A percentile compares a stretch with the other conserved stretches of the same genome.
Evolutionary conservation across 2,113 vertebrate species (phyloP).

Genomic region (Seriola quinqueradiata): DNA sequence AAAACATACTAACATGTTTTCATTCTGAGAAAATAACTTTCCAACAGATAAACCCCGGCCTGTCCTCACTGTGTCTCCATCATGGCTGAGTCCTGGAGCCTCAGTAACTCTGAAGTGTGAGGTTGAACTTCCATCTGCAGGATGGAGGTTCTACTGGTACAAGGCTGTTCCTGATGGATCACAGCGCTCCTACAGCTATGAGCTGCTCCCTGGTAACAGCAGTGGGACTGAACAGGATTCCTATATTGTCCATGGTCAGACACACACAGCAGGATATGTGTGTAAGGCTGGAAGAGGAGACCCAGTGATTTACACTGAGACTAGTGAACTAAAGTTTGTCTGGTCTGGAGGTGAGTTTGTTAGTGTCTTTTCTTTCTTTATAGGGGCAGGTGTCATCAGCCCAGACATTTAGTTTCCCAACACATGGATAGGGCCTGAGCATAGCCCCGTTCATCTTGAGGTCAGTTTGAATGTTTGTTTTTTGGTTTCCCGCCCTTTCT

Average conservation of each 20-base stretch:
- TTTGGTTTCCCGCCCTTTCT: too few species aligned
- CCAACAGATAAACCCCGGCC: background rate
- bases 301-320: background rate
- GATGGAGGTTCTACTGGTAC: slow-evolving; percentile 60
- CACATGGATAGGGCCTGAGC: too few species aligned
- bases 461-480: too few species aligned
- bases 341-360: slow-evolving; percentile 62
- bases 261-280: slow-evolving; percentile 56
- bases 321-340: slow-evolving; percentile 38
- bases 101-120: slow-evolving; percentile 67
- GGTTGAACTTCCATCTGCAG: slow-evolving; percentile 20
- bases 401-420: too few species aligned
- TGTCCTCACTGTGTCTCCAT: slow-evolving; percentile 38
- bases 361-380: background rate
- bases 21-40: too few species aligned
- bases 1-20: too few species aligned
- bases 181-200: background rate
- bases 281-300: slow-evolving; percentile 64
- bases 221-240: slow-evolving; percentile 29
- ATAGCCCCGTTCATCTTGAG: too few species aligned
- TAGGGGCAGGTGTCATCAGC: too few species aligned
- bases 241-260: slow-evolving; percentile 45
- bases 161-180: slow-evolving; percentile 4
- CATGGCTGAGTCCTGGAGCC: slow-evolving; percentile 61
- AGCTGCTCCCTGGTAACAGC: slow-evolving; percentile 42